phyloP scores from a whole-genome alignment of 1,140 invertebrate genomes.

The Drosophila nigrodunni region DNA sequence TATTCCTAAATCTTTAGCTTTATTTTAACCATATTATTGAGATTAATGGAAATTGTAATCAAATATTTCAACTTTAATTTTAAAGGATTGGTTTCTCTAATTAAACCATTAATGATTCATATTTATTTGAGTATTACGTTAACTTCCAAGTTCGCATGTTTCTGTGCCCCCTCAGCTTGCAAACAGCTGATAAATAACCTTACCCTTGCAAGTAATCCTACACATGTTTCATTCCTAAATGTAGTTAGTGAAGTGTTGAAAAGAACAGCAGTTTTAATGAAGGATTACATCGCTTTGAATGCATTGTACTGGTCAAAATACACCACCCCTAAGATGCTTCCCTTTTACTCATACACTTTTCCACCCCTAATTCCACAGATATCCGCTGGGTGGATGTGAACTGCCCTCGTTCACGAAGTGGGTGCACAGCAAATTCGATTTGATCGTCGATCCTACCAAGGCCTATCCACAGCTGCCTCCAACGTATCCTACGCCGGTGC shows the following conservation, averaged over 20 bases:
- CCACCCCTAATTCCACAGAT: constrained; percentile 86
- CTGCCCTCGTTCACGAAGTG: constrained; percentile 93
- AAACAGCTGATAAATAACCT: not conserved
- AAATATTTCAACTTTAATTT: too few relatives aligned
- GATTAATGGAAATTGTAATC: too few relatives aligned
- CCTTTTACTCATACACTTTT: constrained; percentile 84
- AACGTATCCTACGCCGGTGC: constrained; percentile 86
- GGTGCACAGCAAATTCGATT: constrained; percentile 90
- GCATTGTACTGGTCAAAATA: too few relatives aligned
- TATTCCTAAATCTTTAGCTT: too few relatives aligned
- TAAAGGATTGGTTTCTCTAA: too few relatives aligned
- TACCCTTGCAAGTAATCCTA: too few relatives aligned
- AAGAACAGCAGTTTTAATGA: not conserved
- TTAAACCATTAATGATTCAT: too few relatives aligned
- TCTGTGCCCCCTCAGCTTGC: not conserved
- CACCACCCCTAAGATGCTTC: not conserved
- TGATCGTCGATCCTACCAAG: constrained; percentile 86
- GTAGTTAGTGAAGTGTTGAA: too few relatives aligned
- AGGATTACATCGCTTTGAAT: not conserved
- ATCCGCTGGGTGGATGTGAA: constrained; percentile 91
- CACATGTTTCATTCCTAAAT: too few relatives aligned
- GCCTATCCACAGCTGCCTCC: constrained; percentile 85
- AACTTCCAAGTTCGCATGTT: too few relatives aligned
- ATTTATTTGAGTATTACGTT: too few relatives aligned
- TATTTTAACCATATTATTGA: too few relatives aligned